Evolutionary conservation across 2,113 vertebrate species (phyloP).

Genomic region (Copsychus sechellarum): DNA sequence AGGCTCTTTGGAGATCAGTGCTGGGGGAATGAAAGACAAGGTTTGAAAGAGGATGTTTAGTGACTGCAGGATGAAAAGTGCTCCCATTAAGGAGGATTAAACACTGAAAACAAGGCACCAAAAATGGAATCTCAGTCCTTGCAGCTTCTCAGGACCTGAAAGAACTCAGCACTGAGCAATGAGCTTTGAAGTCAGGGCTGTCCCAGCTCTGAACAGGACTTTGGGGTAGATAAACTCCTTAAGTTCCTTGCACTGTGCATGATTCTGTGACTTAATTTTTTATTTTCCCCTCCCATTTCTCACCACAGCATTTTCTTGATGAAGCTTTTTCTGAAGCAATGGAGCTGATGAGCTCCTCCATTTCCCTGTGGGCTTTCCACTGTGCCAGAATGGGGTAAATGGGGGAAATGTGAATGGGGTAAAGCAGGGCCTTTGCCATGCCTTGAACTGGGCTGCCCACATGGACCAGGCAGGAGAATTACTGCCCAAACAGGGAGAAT

Average conservation of each 20-base stretch:
- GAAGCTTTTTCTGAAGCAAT: neutral
- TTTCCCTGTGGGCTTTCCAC: neutral
- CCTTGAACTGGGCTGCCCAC: neutral
- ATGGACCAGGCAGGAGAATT: neutral
- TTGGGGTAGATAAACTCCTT: neutral
- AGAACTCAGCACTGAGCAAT: neutral
- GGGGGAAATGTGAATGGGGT: neutral
- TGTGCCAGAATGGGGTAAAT: neutral
- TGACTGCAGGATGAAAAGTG: neutral
- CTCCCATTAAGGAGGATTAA: neutral
- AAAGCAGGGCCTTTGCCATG: neutral
- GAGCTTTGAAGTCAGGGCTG: neutral
- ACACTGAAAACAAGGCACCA: neutral
- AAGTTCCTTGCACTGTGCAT: neutral
- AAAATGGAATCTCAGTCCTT: neutral
- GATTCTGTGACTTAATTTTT: neutral
- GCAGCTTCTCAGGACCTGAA: neutral
- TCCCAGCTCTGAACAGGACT: neutral
- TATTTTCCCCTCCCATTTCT: accelerated
- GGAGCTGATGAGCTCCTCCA: neutral
- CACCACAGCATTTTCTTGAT: neutral
- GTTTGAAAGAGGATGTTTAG: neutral
- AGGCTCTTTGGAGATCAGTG: neutral
- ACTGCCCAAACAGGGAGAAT: neutral
- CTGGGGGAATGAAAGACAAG: neutral